A percentile compares a stretch with the other conserved stretches of the same genome.
Conservation (phyloP, 2,888 invertebrate genomes). For the Dyspetes luteomarginatus region DNA sequence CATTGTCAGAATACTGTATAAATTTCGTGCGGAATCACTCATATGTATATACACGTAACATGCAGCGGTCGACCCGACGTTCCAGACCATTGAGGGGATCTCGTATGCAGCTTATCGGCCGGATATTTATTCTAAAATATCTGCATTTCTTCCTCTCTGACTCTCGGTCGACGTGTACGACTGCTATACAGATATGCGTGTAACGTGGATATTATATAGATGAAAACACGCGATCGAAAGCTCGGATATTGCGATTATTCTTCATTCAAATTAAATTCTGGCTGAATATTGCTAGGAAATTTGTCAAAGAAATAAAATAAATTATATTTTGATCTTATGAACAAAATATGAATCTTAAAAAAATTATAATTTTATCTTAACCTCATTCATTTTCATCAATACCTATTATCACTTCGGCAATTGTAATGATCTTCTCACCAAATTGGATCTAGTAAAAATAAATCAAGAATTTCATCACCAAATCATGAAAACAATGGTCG, state of each 20-base stretch:
- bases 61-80: slow-evolving; percentile 68
- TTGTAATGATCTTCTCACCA: too few species aligned
- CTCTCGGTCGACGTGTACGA: slow-evolving; percentile 51
- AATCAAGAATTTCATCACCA: too few species aligned
- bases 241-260: slow-evolving; percentile 62
- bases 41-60: slow-evolving; percentile 58
- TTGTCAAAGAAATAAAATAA: slow-evolving; percentile 48
- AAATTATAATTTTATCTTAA: too few species aligned
- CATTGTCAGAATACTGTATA: too few species aligned
- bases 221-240: slow-evolving; percentile 38
- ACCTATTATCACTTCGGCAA: too few species aligned
- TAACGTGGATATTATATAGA: background rate
- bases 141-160: slow-evolving; percentile 71
- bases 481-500: too few species aligned
- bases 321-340: too few species aligned
- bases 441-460: too few species aligned
- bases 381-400: too few species aligned
- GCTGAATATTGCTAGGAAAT: slow-evolving; percentile 8
- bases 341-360: too few species aligned
- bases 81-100: slow-evolving; percentile 60
- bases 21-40: too few species aligned
- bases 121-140: slow-evolving; percentile 81
- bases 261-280: slow-evolving; percentile 70
- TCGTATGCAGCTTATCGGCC: slow-evolving; percentile 79
- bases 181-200: slow-evolving; percentile 19